Percentiles rank a stretch among this genome's conserved stretches.
These are phyloP conservation scores for Crocodylus rhombifer DNA, from an alignment of 2,797 vertebrate genomes.

Conservation along the genomic window DNA sequence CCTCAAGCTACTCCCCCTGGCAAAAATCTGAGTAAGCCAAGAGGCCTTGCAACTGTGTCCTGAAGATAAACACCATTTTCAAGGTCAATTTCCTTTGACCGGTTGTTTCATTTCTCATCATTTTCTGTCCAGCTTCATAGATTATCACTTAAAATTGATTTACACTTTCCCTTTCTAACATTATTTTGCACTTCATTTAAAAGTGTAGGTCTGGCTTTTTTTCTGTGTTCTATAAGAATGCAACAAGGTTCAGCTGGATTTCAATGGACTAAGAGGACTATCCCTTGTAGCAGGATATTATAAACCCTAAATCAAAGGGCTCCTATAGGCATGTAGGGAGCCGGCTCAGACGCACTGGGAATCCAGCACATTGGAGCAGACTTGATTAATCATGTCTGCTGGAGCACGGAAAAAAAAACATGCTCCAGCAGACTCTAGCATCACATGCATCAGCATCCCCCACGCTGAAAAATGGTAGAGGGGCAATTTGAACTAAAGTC, in stretches of 20 bases:
- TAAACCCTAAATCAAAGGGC: conserved; percentile 55
- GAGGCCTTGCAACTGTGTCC: neutral
- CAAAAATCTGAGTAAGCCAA: neutral
- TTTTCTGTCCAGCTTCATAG: conserved; percentile 77
- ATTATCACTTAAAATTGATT: conserved; percentile 79
- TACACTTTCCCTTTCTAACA: conserved; percentile 69
- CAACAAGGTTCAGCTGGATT: conserved; percentile 71
- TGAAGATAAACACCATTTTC: conserved; percentile 72
- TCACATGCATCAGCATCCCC: no score
- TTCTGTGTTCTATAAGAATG: neutral
- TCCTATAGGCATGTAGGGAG: no score
- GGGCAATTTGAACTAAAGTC: no score
- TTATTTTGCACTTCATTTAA: conserved; percentile 74
- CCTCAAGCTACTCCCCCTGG: neutral
- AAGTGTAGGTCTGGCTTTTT: neutral
- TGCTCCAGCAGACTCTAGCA: no score
- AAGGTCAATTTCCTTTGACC: conserved; percentile 79
- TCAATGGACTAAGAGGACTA: conserved; percentile 60
- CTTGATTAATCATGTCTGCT: no score
- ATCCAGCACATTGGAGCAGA: no score
- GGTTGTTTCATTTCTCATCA: conserved; percentile 74
- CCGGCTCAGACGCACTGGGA: no score
- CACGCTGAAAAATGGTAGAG: no score
- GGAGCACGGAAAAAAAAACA: no score
- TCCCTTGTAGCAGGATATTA: conserved; percentile 29